Base-by-base conservation (phyloP, 2,113 vertebrate genomes). In the Bos javanicus region DNA sequence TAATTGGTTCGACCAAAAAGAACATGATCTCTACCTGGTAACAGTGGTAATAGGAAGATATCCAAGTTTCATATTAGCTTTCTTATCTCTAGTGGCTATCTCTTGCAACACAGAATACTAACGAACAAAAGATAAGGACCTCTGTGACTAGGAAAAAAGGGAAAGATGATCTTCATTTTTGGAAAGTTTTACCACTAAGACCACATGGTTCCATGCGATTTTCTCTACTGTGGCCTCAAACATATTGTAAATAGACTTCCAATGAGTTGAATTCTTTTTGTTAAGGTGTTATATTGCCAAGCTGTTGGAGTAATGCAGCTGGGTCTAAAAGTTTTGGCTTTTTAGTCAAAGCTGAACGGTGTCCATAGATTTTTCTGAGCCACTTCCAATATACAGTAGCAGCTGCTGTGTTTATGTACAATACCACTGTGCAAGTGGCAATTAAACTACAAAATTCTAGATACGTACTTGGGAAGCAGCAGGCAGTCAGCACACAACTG, bases 381-480 rank as follows among this genome's bases (percentile, higher is more conserved):
- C 94, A 97, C 17, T 0, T 98, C 98, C 98, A 98, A 97, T 71
- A 96, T 87, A 96, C 97, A 97, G 95, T 97, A 98, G 98, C 98
- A 98, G 98, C 98, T 99, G 98, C 97, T 98, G 98, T 98, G 96
- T 98, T 98, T 98, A 98, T 98, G 97, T 96, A 50, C 96, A 96
- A 98, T 98, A 98, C 98, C 97, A 97, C 93, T 97, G 98, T 98
- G 98, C 78, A 98, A 99, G 97, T 97, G 97, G 96, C 96, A 98
- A 98, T 98, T 97, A 98, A 98, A 98, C 59, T 88, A 97, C 96
- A 96, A 98, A 98, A 98, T 98, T 98, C 96, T 71, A 98, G 93
- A 64, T 96, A 92, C 39, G 60, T 97, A 96, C 60, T 94, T 96
- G 97, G 85, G 90, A 98, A 98, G 80, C 97, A 97, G 98, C 97